Conservation (phyloP, 1,140 invertebrate genomes). For the Drosophila aff. region DNA sequence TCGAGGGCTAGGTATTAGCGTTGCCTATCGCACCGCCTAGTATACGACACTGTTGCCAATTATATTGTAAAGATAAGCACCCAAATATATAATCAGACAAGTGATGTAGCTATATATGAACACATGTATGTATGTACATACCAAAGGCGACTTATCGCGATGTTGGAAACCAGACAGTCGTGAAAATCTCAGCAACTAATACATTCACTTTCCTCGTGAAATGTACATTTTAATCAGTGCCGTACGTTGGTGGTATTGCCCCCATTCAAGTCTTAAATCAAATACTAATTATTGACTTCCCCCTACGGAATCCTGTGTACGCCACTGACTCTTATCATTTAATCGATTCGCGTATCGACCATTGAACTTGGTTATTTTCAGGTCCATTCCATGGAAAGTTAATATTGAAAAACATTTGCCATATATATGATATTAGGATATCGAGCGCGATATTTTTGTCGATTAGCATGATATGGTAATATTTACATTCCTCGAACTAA, state of each 20-base stretch:
- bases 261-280: conserved; percentile 7
- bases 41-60: conserved; percentile 39
- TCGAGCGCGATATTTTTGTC: too few relatives aligned
- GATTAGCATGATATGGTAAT: too few relatives aligned
- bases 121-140: not conserved
- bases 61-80: conserved; percentile 50
- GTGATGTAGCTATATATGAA: not conserved
- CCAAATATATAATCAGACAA: not conserved
- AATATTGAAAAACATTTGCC: not conserved
- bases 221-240: conserved; percentile 4
- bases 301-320: not conserved
- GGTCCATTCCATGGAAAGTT: conserved; percentile 6
- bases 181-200: conserved; percentile 22
- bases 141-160: conserved; percentile 5
- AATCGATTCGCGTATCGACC: conserved; percentile 58
- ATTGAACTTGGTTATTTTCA: conserved; percentile 57
- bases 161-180: conserved; percentile 20
- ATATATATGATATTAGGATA: too few relatives aligned
- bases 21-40: conserved; percentile 7
- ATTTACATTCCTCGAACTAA: too few relatives aligned
- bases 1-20: conserved; percentile 3
- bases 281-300: not conserved
- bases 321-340: conserved; percentile 11
- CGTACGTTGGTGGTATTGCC: not conserved
- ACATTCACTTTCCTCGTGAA: conserved; percentile 14